These are phyloP conservation scores for Fragum sueziense DNA, from an alignment of 2,888 invertebrate genomes.

Conservation along the genomic window DNA sequence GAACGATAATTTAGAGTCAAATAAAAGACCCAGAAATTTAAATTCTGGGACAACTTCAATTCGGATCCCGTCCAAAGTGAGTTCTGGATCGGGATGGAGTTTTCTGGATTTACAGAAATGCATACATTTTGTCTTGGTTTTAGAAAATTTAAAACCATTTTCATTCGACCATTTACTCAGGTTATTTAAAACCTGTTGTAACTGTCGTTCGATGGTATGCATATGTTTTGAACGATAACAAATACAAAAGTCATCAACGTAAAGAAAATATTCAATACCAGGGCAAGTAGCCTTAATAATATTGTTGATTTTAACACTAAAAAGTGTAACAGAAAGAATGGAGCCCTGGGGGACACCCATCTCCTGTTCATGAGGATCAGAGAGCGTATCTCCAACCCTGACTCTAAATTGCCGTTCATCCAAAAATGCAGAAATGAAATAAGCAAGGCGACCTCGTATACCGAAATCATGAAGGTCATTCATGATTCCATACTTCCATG, in stretches of 20 bases:
- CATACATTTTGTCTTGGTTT: slow-evolving; percentile 44
- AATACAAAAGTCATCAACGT: slow-evolving; percentile 31
- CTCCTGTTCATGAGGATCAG: slow-evolving; percentile 24
- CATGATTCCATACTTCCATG: slow-evolving; percentile 44
- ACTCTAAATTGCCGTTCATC: slow-evolving; percentile 29
- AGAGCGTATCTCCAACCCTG: slow-evolving; percentile 21
- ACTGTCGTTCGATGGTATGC: slow-evolving; percentile 31
- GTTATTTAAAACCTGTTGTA: slow-evolving; percentile 33
- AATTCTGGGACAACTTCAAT: slow-evolving; percentile 34
- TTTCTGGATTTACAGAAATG: slow-evolving; percentile 40
- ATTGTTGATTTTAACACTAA: slow-evolving; percentile 31
- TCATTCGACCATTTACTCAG: slow-evolving; percentile 21
- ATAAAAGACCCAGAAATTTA: slow-evolving; percentile 50
- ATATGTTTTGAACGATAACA: slow-evolving; percentile 28
- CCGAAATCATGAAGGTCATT: slow-evolving; percentile 37
- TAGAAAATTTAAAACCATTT: slow-evolving; percentile 52
- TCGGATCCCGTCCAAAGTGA: slow-evolving; percentile 14
- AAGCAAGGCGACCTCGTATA: slow-evolving; percentile 20
- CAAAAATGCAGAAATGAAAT: slow-evolving; percentile 25
- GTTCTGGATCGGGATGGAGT: slow-evolving; percentile 34
- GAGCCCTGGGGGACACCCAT: slow-evolving; percentile 30
- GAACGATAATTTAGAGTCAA: slow-evolving; percentile 51
- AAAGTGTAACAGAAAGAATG: slow-evolving; percentile 19
- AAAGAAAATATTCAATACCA: slow-evolving; percentile 25
- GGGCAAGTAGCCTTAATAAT: slow-evolving; percentile 10